phyloP scores from a whole-genome alignment of 2,797 vertebrate species.

The Alcedo atthis region DNA sequence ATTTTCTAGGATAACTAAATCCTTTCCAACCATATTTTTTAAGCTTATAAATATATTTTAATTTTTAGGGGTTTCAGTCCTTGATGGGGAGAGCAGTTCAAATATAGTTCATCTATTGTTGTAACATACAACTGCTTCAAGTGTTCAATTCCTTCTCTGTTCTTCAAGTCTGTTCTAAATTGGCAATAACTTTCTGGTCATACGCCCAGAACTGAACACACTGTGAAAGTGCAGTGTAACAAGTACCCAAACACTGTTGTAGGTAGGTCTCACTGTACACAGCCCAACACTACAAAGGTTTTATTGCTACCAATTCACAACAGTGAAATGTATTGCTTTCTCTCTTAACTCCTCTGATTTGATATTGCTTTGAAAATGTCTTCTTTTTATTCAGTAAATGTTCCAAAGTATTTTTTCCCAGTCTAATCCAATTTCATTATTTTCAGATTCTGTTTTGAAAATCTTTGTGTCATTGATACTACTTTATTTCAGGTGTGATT shows the following conservation, averaged over 20 bases:
- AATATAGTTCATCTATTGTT: not conserved
- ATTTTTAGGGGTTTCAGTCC: accelerated
- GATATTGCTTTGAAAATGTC: not conserved
- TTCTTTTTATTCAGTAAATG: not conserved
- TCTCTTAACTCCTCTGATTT: not conserved
- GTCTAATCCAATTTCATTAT: not conserved
- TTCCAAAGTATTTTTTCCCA: not conserved
- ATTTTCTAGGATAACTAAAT: not conserved
- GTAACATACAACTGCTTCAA: not conserved
- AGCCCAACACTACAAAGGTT: not conserved
- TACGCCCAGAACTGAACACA: not conserved
- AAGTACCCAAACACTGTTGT: not conserved
- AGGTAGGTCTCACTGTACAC: not conserved
- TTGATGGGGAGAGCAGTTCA: not conserved
- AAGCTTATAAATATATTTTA: too few species aligned
- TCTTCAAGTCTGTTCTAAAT: conserved; percentile 1
- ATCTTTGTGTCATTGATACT: not conserved
- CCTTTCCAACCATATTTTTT: not conserved
- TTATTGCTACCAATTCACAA: not conserved
- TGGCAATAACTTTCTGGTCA: not conserved
- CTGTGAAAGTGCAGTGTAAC: not conserved
- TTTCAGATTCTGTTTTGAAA: not conserved
- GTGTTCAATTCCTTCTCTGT: not conserved
- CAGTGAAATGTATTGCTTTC: not conserved
- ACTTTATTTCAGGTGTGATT: not conserved